phyloP scores from a whole-genome alignment of 2,888 invertebrate genomes.

The Polietes domitor region DNA sequence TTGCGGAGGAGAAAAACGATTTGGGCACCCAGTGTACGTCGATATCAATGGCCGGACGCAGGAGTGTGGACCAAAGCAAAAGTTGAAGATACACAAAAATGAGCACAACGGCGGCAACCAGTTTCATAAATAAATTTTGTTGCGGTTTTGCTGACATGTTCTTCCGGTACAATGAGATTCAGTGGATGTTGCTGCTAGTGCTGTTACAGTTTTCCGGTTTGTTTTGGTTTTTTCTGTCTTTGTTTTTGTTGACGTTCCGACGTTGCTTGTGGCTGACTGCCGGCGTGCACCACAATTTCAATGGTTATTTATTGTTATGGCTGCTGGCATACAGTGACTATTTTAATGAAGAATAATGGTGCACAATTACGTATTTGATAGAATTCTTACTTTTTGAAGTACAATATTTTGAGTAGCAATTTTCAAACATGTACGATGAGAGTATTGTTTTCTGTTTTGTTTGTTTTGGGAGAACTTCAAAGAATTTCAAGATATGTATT shows the following conservation, averaged over 20 bases:
- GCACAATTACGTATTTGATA: constrained; percentile 45
- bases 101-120: constrained; percentile 45
- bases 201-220: constrained; percentile 45
- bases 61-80: constrained; percentile 68
- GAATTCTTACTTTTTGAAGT: constrained; percentile 10
- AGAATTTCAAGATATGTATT: too few relatives aligned
- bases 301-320: constrained; percentile 59
- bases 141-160: constrained; percentile 62
- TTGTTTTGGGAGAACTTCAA: too few relatives aligned
- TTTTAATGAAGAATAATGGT: constrained; percentile 60
- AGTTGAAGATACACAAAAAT: constrained; percentile 68
- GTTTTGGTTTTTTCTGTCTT: neutral
- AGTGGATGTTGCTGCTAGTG: constrained; percentile 24
- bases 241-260: constrained; percentile 28
- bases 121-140: constrained; percentile 59
- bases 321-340: constrained; percentile 30
- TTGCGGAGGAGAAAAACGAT: constrained; percentile 67
- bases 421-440: too few relatives aligned
- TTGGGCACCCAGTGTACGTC: constrained; percentile 67
- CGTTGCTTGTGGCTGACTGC: constrained; percentile 25
- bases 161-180: constrained; percentile 55
- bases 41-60: constrained; percentile 64
- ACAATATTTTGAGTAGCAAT: too few relatives aligned
- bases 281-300: constrained; percentile 45
- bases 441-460: too few relatives aligned